Evolutionary conservation across 1,140 invertebrate genomes (phyloP), one percentile per base, ranked within the genome.

Genomic region (Drosophila fuyamai): DNA sequence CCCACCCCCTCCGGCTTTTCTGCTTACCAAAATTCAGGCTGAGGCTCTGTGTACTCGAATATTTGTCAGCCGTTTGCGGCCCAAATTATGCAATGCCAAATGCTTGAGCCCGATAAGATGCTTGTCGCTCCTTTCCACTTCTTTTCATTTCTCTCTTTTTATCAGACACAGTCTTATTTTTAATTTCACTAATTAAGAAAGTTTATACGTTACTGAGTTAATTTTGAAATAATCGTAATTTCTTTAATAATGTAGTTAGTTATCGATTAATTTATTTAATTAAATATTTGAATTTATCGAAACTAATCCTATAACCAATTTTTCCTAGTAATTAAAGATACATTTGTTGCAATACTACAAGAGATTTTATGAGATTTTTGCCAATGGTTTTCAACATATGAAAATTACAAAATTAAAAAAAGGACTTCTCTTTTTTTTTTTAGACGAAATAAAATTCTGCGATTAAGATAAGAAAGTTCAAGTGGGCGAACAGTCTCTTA

Each of bases 41-140:
- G 10, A n/a, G 55, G 38, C 6, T 6, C 32, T 43, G 13, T 48
- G 65, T 51, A 61, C 61, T 65, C 56, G 61, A 44, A 51, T 66
- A 68, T 67, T 68, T 43, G 54, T 44, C 57, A 63, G 76, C 53
- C n/a, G 51, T 66, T 73, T 72, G 48, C 56, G 57, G 43, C 50
- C 50, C 40, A 63, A 75, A 63, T 75, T 75, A 75, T 75, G 63
- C 66, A 67, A 81, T 71, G 56, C 35, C 47, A 77, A 77, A 66
- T 81, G 62, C 55, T 70, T 74, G 50, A 46, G 47, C 13, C 23
- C 61, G 76, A 83, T 79, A 84, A 76, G 72, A 29, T 27, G 38
- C 18, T 32, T 57, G 43, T 23, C 12, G 62, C 18, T 12, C 43
- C 5, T 48, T 46, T 47, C 2, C 32, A 46, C 41, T 40, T 13